Conservation (phyloP, 2,888 invertebrate genomes). For the Cryptosula pallasiana region DNA sequence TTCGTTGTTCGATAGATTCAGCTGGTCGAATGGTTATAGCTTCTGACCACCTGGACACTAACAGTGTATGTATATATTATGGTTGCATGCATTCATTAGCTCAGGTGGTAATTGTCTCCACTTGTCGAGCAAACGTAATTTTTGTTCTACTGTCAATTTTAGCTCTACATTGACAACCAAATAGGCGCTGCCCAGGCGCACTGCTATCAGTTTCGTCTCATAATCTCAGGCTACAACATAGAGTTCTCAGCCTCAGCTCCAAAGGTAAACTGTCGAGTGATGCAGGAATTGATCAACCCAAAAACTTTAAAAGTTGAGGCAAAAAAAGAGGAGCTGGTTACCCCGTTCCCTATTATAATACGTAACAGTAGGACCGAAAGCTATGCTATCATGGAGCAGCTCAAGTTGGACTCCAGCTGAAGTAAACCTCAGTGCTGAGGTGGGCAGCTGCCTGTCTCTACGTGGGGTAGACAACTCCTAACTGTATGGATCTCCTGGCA, state of each 20-base stretch:
- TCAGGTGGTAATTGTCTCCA: too few species aligned
- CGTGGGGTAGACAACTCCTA: too few species aligned
- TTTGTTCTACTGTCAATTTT: neutral
- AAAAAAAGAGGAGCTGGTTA: neutral
- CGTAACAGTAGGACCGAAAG: neutral
- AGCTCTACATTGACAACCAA: neutral
- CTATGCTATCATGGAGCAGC: conserved; percentile 16
- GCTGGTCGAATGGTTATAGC: neutral
- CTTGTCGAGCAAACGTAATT: too few species aligned
- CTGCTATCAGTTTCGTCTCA: neutral
- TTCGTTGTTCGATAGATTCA: conserved; percentile 9
- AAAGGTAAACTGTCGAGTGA: neutral
- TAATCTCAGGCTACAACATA: neutral
- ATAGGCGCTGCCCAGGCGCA: neutral
- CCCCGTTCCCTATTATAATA: neutral
- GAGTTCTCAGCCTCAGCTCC: conserved; percentile 14
- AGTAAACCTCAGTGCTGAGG: too few species aligned
- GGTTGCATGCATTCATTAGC: too few species aligned
- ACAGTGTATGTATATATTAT: neutral
- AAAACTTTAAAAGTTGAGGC: neutral
- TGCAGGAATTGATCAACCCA: conserved; percentile 1
- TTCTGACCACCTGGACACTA: neutral
- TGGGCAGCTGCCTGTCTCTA: too few species aligned
- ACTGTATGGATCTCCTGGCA: too few species aligned
- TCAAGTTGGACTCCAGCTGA: neutral